Base-by-base conservation (phyloP, 2,888 invertebrate species). In the Trachelus stipa region DNA sequence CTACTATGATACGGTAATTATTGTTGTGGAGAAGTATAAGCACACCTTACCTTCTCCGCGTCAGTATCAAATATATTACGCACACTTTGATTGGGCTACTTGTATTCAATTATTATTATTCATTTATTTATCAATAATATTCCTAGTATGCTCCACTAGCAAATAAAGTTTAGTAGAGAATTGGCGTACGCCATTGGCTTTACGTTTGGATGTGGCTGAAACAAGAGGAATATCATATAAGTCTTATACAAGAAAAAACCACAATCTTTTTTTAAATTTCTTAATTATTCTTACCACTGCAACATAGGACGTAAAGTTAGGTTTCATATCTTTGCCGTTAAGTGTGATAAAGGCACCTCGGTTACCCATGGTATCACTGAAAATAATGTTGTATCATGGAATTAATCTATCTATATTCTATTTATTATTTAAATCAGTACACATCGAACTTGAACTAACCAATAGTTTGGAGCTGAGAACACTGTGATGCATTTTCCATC, bases 401-500 rank as follows among this genome's bases (percentile, higher is more conserved):
- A n/a, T 76, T 40, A 34, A 73, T 73, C 34, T 68, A 30, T 34
- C 34, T 34, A 76, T 68, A 30, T 31, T 34, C 30, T 56, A 30
- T 40, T 34, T 12, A 74, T 71, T 9, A 73, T 74, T 71, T 11
- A 30, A 37, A 75, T 75, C 6, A 76, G 76, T 56, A 79, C 3
- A 69, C n/a, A 73, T 37, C 74, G 78, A 33, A 69, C 75, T 33
- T 34, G 69, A 76, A 91, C 92, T 92, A 92, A 98, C 98, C 99
- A 99, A 94, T 99, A 99, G 92, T 99, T 99, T 83, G 99, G 99
- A 85, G 99, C 99, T 1, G 99, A 99, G 94, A 99, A 99, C 74
- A 99, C 98, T 15, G 99, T 99, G 90, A 99, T 97, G 91, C 99
- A 99, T 90, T 97, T 97, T 68, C 98, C 98, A 88, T 97, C 95